Evolutionary conservation across 2,888 invertebrate species (phyloP).

Genomic region (Mythimna ferrago): DNA sequence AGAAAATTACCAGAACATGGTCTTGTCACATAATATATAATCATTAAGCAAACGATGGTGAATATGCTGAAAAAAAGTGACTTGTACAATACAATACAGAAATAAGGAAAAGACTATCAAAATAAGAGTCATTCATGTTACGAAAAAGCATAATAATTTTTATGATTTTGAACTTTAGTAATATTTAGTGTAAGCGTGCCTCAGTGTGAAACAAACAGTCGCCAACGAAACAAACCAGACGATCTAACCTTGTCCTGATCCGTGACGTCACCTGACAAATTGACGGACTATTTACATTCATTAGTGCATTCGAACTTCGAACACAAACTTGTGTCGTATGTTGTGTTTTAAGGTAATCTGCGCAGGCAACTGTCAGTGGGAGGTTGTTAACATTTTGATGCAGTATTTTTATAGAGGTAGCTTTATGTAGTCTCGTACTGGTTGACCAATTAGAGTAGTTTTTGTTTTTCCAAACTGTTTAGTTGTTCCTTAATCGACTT

Average conservation of each 20-base stretch:
- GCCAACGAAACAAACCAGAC: constrained; percentile 46
- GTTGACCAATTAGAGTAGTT: neutral
- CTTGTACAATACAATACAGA: too few relatives aligned
- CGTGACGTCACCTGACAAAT: constrained; percentile 77
- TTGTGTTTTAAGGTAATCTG: constrained; percentile 18
- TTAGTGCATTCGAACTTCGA: constrained; percentile 47
- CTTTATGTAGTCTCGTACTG: neutral
- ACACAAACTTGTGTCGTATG: constrained; percentile 40
- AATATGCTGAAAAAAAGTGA: too few relatives aligned
- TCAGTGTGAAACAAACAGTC: neutral
- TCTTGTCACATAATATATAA: too few relatives aligned
- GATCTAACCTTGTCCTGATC: constrained; percentile 73
- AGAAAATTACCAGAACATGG: too few relatives aligned
- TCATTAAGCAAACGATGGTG: too few relatives aligned
- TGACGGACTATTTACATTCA: constrained; percentile 65
- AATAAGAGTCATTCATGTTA: too few relatives aligned
- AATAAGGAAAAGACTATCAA: too few relatives aligned
- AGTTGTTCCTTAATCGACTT: neutral
- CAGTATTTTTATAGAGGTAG: constrained; percentile 6
- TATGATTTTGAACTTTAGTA: neutral
- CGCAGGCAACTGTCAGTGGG: constrained; percentile 13
- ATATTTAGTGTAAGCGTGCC: neutral
- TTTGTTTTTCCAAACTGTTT: neutral
- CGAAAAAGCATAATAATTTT: too few relatives aligned
- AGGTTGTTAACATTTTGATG: constrained; percentile 30